phyloP scores from a whole-genome alignment of 2,797 vertebrate genomes.

The Platyrinchus mystaceus region DNA sequence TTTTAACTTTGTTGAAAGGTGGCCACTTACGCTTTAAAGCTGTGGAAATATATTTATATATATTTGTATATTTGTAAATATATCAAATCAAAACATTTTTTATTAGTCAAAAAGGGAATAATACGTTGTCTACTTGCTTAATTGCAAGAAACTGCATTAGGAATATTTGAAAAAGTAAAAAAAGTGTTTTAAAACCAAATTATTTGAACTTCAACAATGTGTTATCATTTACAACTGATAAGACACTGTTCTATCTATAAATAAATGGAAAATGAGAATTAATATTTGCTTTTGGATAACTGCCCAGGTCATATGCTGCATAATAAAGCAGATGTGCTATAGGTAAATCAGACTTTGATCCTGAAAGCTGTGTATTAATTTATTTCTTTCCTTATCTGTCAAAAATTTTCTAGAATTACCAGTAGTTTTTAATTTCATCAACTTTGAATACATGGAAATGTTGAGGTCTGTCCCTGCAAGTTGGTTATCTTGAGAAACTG shows the following conservation, averaged over 20 bases:
- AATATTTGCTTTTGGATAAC: constrained; percentile 13
- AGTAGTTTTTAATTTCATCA: background rate
- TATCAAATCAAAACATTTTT: background rate
- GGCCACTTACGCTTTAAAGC: background rate
- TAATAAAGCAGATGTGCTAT: background rate
- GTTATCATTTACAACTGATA: background rate
- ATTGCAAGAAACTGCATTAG: background rate
- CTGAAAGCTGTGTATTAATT: background rate
- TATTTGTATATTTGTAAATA: background rate
- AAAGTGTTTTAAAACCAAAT: background rate
- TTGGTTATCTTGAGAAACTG: background rate
- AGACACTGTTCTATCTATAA: background rate
- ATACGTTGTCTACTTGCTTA: background rate
- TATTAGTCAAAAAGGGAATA: background rate
- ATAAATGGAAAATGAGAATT: background rate
- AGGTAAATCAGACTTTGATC: background rate
- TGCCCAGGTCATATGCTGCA: background rate
- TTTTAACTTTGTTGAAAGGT: background rate
- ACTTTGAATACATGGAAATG: background rate
- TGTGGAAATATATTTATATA: too few relatives aligned
- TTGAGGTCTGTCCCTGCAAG: background rate
- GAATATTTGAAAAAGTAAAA: background rate
- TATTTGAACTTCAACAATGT: background rate
- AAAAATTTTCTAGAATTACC: background rate
- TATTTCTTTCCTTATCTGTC: background rate